Evolutionary conservation across 2,113 vertebrate genomes (phyloP), one percentile per base, ranked within the genome.

Genomic region (Siniperca knerii): DNA sequence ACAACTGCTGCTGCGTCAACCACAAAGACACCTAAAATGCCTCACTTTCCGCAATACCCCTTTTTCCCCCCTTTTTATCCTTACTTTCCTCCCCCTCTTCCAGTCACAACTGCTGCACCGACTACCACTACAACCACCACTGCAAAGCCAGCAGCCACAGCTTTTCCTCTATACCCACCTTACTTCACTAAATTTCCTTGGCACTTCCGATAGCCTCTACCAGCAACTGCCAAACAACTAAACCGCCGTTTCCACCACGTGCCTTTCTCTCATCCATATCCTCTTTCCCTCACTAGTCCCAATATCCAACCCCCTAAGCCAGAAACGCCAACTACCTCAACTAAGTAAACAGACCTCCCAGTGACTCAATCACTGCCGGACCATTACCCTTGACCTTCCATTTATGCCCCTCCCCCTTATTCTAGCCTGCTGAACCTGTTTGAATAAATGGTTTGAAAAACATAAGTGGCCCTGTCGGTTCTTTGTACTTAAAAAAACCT

Each of bases 381-480:
- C 25, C 25, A 25, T 25, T 25, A 25, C 25, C 25, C 25, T 25
- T 25, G 25, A 25, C 25, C 25, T 25, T 25, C 35, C 35, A 37
- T 37, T 37, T 37, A 37, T 5, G 35, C 11, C 25, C 25, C 25
- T 25, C 25, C 25, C 25, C 25, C 25, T 25, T 25, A 25, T 25
- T 25, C 11, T 70, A 65, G 2, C 1, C 21, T 58, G 52, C 21
- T 48, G 21, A 33, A 60, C 20, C 5, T 0, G 7, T 50, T 71
- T 2, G 18, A 87, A 83, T 87, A 87, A 87, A 83, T 69, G 29
- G 11, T 54, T 82, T 76, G 4, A 61, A 69, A 20, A 42, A 66
- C 4, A 21, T 1, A 25, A 25, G 4, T 40, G 29, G 6, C 0
- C 11, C 3, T 46, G 16, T 68, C 40, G 8, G 15, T 54, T 42